phyloP scores from a whole-genome alignment of 2,797 vertebrate genomes.

The Hafferia zeledoni region DNA sequence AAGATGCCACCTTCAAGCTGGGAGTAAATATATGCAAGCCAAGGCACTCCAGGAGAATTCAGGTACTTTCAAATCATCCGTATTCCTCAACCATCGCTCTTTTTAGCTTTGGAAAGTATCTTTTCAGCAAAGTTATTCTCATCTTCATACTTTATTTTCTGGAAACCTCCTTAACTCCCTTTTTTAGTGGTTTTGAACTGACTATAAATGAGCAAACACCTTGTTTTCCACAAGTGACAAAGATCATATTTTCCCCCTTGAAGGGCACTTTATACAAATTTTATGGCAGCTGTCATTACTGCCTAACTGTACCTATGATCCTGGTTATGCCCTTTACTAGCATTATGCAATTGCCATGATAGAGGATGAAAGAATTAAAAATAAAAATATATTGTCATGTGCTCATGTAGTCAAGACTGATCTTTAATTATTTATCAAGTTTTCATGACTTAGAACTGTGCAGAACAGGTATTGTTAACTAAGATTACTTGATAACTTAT shows the following conservation, averaged over 20 bases:
- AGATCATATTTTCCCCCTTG: neutral
- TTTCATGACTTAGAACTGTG: neutral
- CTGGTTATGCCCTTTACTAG: neutral
- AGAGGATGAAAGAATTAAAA: neutral
- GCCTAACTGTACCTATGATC: neutral
- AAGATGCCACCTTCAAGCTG: conserved; percentile 43
- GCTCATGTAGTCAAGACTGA: neutral
- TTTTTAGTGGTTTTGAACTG: neutral
- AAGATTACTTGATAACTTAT: neutral
- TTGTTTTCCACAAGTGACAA: neutral
- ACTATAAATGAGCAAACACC: neutral
- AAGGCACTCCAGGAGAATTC: neutral
- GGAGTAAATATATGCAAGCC: neutral
- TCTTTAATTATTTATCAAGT: neutral
- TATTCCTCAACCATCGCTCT: neutral
- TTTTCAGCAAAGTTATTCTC: neutral
- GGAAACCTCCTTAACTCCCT: neutral
- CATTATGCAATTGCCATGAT: neutral
- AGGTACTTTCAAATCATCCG: neutral
- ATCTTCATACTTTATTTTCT: neutral
- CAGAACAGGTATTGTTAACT: neutral
- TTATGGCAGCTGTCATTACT: neutral
- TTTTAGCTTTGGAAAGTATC: neutral
- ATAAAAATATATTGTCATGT: neutral
- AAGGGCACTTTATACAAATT: neutral